These are phyloP conservation scores for Hylomyscus alleni DNA, from an alignment of 2,797 vertebrate genomes.

Conservation along the genomic window DNA sequence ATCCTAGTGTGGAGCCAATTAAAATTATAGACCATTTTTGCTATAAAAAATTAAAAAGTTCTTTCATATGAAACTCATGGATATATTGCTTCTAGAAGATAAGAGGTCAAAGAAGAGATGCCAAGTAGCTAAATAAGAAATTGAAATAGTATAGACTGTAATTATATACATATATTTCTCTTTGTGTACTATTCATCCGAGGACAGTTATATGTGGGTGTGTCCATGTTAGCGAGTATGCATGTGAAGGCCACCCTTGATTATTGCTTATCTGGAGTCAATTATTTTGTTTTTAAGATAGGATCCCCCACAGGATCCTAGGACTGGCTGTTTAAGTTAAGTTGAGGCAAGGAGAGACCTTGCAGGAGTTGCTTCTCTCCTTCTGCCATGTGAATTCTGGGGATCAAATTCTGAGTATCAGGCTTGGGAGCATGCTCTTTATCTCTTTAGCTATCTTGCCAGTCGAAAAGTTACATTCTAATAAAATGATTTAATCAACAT, in stretches of 20 bases:
- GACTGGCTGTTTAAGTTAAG: not conserved
- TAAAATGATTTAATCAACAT: conserved; percentile 32
- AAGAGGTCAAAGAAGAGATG: not conserved
- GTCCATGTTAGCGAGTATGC: not conserved
- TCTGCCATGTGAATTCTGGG: not conserved
- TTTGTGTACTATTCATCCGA: not conserved
- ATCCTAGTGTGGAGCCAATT: not conserved
- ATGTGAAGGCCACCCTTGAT: not conserved
- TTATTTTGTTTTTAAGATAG: not conserved
- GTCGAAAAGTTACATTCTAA: not conserved
- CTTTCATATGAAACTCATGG: not conserved
- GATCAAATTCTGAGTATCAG: not conserved
- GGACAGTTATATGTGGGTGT: not conserved
- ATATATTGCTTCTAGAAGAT: not conserved
- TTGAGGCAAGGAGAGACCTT: not conserved
- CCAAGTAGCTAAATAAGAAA: not conserved
- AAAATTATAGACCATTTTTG: not conserved
- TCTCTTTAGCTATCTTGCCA: not conserved
- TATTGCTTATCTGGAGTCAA: not conserved
- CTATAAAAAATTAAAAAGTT: not conserved
- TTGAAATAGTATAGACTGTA: not conserved
- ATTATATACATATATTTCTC: not conserved
- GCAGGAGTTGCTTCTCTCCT: not conserved
- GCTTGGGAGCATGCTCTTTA: not conserved
- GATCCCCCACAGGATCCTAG: too few relatives aligned